Base-by-base conservation (phyloP, 2,113 vertebrate species). In the Centropristis striata region DNA sequence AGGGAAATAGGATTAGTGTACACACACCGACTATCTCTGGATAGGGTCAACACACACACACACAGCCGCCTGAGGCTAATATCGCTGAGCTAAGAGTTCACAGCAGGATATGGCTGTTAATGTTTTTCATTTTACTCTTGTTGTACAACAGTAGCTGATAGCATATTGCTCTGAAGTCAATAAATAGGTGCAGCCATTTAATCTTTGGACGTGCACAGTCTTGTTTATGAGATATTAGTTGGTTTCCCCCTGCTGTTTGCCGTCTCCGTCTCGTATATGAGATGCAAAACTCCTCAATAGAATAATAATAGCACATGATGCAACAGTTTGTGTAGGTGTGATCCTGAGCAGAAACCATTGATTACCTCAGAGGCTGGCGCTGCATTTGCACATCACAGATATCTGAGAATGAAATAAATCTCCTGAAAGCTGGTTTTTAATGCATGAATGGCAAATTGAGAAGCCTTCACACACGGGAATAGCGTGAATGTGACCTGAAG, bases 1-100 rank as follows among this genome's bases (percentile, higher is more conserved):
- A 78, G 74, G 76, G 80, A 83, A 83, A 88, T 61, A 65, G 84
- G 82, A 90, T 87, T 83, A 85, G 80, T 66, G 59, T 73, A 42
- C 58, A 61, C 51, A 71, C 64, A 81, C 57, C 59, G 47, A 53
- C 36, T 80, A 75, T 84, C 66, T 76, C 71, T 81, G 76, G 49
- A 63, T 49, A 47, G 80, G 73, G 76, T 86, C 80, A 86, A 73
- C 42, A 55, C 50, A 47, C 65, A 61, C 59, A n/a, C n/a, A 54
- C 42, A 71, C 55, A 57, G 4, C 2, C 54, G 47, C 70, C 53
- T 2, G 42, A 23, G 79, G 78, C 67, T 63, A 74, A 66, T 66
- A 72, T 50, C 0, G 58, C 66, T 68, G 41, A 60, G 32, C 36
- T 53, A 32, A 59, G 47, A 64, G 46, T 83, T 86, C 57, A 78